Evolutionary conservation across 1,140 invertebrate genomes (phyloP).

Genomic region (Mercenaria mercenaria): DNA sequence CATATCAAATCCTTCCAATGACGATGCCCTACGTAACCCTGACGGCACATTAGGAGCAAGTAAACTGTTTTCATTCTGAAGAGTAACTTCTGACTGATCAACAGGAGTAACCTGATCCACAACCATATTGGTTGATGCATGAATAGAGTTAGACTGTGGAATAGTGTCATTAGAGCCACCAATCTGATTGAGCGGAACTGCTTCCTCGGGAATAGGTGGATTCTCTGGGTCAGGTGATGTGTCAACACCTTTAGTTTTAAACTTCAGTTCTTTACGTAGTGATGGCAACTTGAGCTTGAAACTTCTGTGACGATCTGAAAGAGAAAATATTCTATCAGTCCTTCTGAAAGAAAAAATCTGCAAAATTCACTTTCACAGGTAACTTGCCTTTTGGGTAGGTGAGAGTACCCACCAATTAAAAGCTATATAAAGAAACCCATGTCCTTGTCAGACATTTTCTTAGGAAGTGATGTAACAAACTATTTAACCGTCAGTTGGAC

Average conservation of each 20-base stretch:
- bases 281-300: constrained; percentile 84
- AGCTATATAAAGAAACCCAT: too few species aligned
- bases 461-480: too few species aligned
- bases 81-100: constrained; percentile 21
- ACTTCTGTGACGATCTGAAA: constrained; percentile 83
- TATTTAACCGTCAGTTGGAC: too few species aligned
- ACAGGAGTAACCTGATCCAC: background rate
- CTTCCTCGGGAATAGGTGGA: constrained; percentile 79
- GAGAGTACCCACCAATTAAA: too few species aligned
- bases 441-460: too few species aligned
- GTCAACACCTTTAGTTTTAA: constrained; percentile 70
- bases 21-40: constrained; percentile 73
- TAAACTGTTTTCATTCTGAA: constrained; percentile 52
- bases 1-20: constrained; percentile 74
- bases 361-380: too few species aligned
- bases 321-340: background rate
- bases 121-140: constrained; percentile 39
- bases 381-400: too few species aligned
- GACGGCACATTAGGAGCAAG: constrained; percentile 9
- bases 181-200: constrained; percentile 80
- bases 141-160: constrained; percentile 49
- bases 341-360: background rate
- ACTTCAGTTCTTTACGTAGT: constrained; percentile 80
- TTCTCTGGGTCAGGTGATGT: constrained; percentile 78
- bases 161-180: constrained; percentile 43